Base-by-base conservation (phyloP, 2,888 invertebrate genomes). In the Penaeus monodon region DNA sequence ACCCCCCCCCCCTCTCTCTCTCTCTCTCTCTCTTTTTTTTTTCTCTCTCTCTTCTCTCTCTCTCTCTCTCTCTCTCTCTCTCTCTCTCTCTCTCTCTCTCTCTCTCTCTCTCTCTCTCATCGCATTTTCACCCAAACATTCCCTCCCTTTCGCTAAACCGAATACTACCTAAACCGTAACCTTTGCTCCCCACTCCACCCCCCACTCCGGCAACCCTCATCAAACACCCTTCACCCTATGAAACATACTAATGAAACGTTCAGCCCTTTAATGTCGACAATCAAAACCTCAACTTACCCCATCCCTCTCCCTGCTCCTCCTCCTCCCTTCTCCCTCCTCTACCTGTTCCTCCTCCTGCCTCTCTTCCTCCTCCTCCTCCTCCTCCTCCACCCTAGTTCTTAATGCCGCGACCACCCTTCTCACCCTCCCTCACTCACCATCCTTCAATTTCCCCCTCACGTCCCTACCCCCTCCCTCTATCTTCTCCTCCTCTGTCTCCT, bases 341-440 rank as follows among this genome's bases (percentile, higher is more conserved):
- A n/a, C 63, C 79, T 68, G 57, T 38, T 79, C 79, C 85, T 57
- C 33, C 49, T 10, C n/a, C 49, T 14, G 3, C 57, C 73, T 76
- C 76, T 38, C 27, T 22, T 17, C 49, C 63, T 29, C 29, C 70
- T 29, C 70, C 70, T 14, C 24, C 68, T 7, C n/a, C 70, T 14
- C 70, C n/a, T 14, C 29, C 70, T 27, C 70, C 70, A 29, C 22
- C 70, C n/a, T 29, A 29, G n/a, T 20, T 29, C 27, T 70, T 29
- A 70, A 27, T 29, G 29, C 70, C 24, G 14, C 70, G n/a, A 29
- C 70, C n/a, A 29, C 70, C 70, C n/a, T 70, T 70, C 29, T 29
- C 70, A 70, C 29, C 29, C 29, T 29, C 70, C n/a, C 70, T 29
- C 29, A 14, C 70, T 29, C n/a, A n/a, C 29, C 29, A 14, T 29